Evolutionary conservation across 2,797 vertebrate genomes (phyloP).

Genomic region (Carcharodon carcharias): DNA sequence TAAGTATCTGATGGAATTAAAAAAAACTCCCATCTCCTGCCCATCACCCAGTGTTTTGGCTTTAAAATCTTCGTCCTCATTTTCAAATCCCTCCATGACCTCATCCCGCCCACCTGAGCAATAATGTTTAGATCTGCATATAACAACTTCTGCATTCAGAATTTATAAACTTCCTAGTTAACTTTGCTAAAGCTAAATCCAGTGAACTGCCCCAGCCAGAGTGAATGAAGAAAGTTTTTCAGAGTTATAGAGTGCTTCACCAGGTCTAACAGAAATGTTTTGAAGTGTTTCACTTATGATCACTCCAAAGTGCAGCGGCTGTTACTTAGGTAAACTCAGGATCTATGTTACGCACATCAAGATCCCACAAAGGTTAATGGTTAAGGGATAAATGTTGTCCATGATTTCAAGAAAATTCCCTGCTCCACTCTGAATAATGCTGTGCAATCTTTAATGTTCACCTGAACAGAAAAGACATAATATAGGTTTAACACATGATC

Average conservation of each 20-base stretch:
- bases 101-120: neutral
- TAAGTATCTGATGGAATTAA: neutral
- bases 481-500: too few relatives aligned
- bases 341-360: neutral
- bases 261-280: too few relatives aligned
- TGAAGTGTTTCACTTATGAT: neutral
- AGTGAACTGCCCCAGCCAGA: neutral
- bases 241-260: neutral
- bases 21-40: neutral
- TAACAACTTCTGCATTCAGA: neutral
- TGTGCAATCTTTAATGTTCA: neutral
- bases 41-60: neutral
- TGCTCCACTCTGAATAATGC: neutral
- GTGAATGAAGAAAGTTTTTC: neutral
- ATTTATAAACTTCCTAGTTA: too few relatives aligned
- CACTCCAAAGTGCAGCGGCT: neutral
- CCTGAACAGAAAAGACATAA: neutral
- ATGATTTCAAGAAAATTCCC: neutral
- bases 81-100: neutral
- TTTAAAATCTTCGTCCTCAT: neutral
- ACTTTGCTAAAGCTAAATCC: neutral
- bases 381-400: neutral
- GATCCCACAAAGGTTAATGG: neutral
- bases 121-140: neutral
- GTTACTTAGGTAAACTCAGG: neutral